Base-by-base conservation (phyloP, 2,888 invertebrate species). In the Catocala nupta region DNA sequence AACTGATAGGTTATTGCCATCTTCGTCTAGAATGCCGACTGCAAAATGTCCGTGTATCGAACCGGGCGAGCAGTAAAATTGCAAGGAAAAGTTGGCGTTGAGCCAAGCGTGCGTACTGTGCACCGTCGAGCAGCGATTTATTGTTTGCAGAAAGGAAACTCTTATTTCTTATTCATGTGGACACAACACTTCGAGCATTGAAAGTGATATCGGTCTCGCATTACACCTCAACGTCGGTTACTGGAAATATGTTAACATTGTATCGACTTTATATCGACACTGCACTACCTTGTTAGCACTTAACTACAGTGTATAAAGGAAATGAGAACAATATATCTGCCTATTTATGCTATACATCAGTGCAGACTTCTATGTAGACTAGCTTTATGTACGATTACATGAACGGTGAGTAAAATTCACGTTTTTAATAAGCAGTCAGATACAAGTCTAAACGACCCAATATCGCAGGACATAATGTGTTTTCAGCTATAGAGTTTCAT, bases 1-100 rank as follows among this genome's bases (percentile, higher is more conserved):
- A 87, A 76, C 81, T 82, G 84, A 86, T 89, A 91, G 88, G 87
- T 91, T 91, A 91, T 90, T 90, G 87, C 90, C 87, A 84, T 89
- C 81, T 81, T 82, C 82, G 85, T 86, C 84, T 85, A 89, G 86
- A 83, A 85, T 83, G 79, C 79, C 80, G 83, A 81, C 88, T 88
- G 88, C 86, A 84, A 88, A 90, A 86, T 83, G 84, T 87, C 85
- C 80, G 77, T 75, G 85, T 85, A 86, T 88, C 82, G 85, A 87
- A 81, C 82, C 80, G 80, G 73, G 79, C 76, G 67, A 77, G 78
- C 85, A 82, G 87, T 89, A 87, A 90, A 89, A 88, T 84, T 87
- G 90, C 90, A 90, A 83, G 88, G 87, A 88, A 90, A 91, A 88
- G 83, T 89, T 92, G 93, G 93, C 89, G 50, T 47, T 25, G 50